A percentile compares a stretch with the other conserved stretches of the same genome.
These are phyloP conservation scores for Leuctra nigra DNA, from an alignment of 2,888 invertebrate species.

Conservation along the genomic window DNA sequence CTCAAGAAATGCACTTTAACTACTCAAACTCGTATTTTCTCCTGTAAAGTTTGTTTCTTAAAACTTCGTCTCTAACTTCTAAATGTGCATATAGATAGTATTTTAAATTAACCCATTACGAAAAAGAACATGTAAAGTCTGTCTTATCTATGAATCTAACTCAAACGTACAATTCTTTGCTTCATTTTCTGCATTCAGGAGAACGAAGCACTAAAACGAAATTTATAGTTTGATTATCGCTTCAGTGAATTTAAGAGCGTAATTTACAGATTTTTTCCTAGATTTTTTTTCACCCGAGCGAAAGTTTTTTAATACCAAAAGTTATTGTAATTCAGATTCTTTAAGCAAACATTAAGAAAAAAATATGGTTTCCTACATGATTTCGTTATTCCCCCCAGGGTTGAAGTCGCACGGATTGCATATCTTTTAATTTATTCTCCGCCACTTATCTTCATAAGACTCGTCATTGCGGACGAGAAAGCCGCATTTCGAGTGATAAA, in stretches of 20 bases:
- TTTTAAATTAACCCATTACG: conserved; percentile 2
- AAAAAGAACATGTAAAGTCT: background rate
- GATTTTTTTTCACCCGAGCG: conserved; percentile 3
- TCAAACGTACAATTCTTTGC: background rate
- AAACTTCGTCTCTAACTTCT: no score
- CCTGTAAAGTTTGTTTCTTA: no score
- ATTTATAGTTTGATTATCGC: conserved; percentile 19
- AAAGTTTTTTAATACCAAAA: conserved; percentile 18
- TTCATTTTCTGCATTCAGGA: background rate
- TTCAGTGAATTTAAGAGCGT: conserved; percentile 16
- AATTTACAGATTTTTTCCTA: conserved; percentile 17
- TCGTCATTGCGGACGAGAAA: conserved; percentile 20
- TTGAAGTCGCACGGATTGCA: conserved; percentile 8
- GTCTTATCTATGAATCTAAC: background rate
- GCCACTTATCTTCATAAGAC: conserved; percentile 27
- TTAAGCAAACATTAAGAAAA: conserved; percentile 11
- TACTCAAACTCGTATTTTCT: no score
- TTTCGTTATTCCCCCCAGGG: background rate
- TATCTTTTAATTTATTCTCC: conserved; percentile 29
- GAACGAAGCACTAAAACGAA: background rate
- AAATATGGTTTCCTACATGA: conserved; percentile 14
- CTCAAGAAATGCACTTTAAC: no score
- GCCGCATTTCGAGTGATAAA: conserved; percentile 16
- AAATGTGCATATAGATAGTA: no score
- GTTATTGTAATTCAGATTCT: conserved; percentile 18